A percentile compares a stretch with the other conserved stretches of the same genome.
Evolutionary conservation across 1,140 invertebrate genomes (phyloP).

Genomic region (Sweltsa coloradensis): DNA sequence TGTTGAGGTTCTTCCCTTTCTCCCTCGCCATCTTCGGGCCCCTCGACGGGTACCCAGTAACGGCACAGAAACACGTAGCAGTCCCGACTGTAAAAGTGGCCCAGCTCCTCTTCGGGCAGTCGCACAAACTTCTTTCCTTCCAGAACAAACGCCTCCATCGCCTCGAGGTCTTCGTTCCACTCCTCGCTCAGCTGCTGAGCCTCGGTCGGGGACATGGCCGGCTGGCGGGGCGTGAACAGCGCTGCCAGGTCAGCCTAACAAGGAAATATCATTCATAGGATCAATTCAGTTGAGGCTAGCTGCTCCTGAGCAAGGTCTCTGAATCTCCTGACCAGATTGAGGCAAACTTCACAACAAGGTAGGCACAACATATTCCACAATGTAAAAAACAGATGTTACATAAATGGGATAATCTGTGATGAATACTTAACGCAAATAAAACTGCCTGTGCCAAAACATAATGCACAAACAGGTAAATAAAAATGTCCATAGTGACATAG

Average conservation of each 20-base stretch:
- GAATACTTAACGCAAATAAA: too few species aligned
- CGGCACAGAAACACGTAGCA: constrained; percentile 97
- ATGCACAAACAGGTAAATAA: too few species aligned
- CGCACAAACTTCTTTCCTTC: constrained; percentile 95
- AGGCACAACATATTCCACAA: too few species aligned
- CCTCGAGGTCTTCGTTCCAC: constrained; percentile 92
- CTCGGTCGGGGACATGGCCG: constrained; percentile 71
- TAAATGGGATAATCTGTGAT: too few species aligned
- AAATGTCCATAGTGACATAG: too few species aligned
- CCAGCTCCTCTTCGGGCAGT: constrained; percentile 88
- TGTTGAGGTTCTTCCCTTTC: constrained; percentile 49
- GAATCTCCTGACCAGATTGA: too few species aligned
- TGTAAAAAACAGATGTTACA: too few species aligned
- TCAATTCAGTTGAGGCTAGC: too few species aligned
- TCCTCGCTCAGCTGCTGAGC: constrained; percentile 78
- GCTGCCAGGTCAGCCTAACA: constrained; percentile 87
- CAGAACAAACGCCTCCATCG: constrained; percentile 96
- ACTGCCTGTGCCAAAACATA: too few species aligned
- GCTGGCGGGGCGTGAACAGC: constrained; percentile 89
- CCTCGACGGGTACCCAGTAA: constrained; percentile 70
- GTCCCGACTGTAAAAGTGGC: constrained; percentile 84
- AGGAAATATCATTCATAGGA: too few species aligned
- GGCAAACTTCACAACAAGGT: too few species aligned
- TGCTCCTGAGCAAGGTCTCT: too few species aligned
- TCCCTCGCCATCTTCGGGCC: constrained; percentile 46